phyloP scores from a whole-genome alignment of 1,140 invertebrate genomes.

The Scaptomyza montana region DNA sequence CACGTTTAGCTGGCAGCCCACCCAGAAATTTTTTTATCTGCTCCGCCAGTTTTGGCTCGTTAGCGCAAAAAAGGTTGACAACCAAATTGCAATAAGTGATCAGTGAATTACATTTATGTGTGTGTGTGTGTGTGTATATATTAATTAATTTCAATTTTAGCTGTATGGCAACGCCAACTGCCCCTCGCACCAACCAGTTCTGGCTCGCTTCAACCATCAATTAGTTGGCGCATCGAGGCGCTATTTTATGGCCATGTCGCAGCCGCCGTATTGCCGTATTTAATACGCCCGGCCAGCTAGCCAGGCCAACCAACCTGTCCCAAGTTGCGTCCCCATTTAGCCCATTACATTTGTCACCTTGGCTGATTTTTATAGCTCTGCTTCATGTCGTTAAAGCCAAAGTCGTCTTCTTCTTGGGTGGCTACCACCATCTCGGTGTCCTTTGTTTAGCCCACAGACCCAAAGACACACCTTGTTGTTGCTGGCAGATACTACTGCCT shows the following conservation, averaged over 20 bases:
- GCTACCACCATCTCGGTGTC: background rate
- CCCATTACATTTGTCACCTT: conserved; percentile 68
- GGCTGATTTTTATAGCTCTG: conserved; percentile 68
- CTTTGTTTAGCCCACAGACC: conserved; percentile 25
- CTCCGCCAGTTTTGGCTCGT: conserved; percentile 59
- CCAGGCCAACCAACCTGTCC: conserved; percentile 5
- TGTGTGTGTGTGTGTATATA: conserved; percentile 39
- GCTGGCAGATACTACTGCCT: conserved; percentile 8
- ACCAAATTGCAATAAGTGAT: conserved; percentile 76
- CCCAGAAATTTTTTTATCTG: conserved; percentile 62
- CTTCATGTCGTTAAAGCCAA: conserved; percentile 25
- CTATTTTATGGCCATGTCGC: conserved; percentile 37
- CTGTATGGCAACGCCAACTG: background rate
- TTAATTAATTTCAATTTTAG: conserved; percentile 75
- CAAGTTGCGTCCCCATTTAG: conserved; percentile 15
- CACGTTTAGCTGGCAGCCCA: conserved; percentile 23
- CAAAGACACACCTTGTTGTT: background rate
- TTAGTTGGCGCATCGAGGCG: conserved; percentile 51
- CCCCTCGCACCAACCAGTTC: background rate
- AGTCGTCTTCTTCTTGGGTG: conserved; percentile 34
- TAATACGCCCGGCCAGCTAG: conserved; percentile 23
- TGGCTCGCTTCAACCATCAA: conserved; percentile 7
- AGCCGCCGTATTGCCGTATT: conserved; percentile 35
- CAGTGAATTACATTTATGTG: conserved; percentile 23
- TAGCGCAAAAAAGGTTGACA: conserved; percentile 48